These are phyloP conservation scores for Agonopterix heracliana DNA, from an alignment of 2,888 invertebrate species.

Conservation along the genomic window DNA sequence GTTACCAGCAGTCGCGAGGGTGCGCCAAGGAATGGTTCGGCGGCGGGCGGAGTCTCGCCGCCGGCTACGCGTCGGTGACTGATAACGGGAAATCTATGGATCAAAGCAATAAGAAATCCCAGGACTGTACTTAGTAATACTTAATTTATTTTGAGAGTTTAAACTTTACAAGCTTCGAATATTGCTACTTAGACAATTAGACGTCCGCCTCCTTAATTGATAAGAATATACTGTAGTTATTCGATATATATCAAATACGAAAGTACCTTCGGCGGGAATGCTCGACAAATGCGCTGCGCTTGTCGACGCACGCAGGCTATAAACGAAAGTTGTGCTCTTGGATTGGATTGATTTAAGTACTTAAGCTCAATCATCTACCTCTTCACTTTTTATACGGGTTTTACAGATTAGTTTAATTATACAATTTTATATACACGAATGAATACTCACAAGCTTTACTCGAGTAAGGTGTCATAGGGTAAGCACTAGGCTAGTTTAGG, in stretches of 20 bases:
- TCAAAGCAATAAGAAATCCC: conserved; percentile 66
- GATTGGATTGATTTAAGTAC: conserved; percentile 67
- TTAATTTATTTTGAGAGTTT: conserved; percentile 74
- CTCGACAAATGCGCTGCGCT: conserved; percentile 21
- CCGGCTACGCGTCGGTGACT: conserved; percentile 67
- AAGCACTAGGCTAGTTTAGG: conserved; percentile 41
- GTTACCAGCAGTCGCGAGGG: conserved; percentile 39
- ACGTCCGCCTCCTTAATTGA: conserved; percentile 68
- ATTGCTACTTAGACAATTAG: conserved; percentile 68
- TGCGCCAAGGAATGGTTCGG: conserved; percentile 45
- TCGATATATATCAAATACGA: conserved; percentile 30
- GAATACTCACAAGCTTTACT: conserved; percentile 76
- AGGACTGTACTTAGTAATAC: conserved; percentile 73
- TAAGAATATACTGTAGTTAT: conserved; percentile 54
- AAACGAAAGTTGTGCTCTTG: conserved; percentile 50
- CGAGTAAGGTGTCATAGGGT: conserved; percentile 67
- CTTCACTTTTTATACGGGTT: conserved; percentile 76
- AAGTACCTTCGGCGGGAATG: conserved; percentile 30
- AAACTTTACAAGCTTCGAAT: conserved; percentile 68
- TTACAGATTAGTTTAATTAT: conserved; percentile 76
- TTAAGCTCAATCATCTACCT: conserved; percentile 75
- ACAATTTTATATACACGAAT: conserved; percentile 73
- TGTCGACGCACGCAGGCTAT: conserved; percentile 28
- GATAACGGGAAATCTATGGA: conserved; percentile 62
- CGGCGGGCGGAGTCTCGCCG: conserved; percentile 32